Percentiles rank a stretch among this genome's conserved stretches.
Conservation (phyloP, 2,888 invertebrate genomes). For the Pedicia rivosa region DNA sequence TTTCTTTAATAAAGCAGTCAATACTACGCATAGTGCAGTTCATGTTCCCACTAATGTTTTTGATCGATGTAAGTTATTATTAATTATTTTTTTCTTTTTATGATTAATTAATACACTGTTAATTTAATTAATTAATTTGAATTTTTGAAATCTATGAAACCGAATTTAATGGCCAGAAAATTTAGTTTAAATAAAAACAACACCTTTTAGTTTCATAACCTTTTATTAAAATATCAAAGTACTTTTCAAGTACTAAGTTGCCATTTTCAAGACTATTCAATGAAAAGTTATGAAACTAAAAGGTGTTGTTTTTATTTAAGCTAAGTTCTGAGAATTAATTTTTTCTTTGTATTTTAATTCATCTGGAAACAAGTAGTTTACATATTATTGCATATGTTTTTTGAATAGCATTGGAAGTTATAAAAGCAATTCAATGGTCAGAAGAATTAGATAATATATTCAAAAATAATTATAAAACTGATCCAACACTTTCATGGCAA, state of each 20-base stretch:
- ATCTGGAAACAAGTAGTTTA: too few relatives aligned
- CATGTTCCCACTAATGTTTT: conserved; percentile 95
- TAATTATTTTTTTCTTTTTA: neutral
- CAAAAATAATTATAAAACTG: conserved; percentile 66
- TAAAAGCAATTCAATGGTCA: conserved; percentile 92
- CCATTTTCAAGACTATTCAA: conserved; percentile 2
- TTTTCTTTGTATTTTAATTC: too few relatives aligned
- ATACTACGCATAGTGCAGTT: conserved; percentile 69
- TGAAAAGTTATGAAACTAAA: too few relatives aligned
- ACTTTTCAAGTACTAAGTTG: too few relatives aligned
- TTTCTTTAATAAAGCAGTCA: conserved; percentile 63
- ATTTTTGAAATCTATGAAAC: too few relatives aligned
- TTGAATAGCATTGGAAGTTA: conserved; percentile 56
- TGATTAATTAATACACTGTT: too few relatives aligned
- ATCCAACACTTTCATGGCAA: conserved; percentile 90
- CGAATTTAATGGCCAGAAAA: conserved; percentile 7
- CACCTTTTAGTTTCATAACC: too few relatives aligned
- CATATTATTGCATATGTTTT: neutral
- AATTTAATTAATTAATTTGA: too few relatives aligned
- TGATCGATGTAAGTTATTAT: conserved; percentile 51
- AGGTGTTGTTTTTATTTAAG: too few relatives aligned
- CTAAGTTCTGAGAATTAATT: too few relatives aligned
- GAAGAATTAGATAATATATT: conserved; percentile 82
- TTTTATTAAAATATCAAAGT: too few relatives aligned
- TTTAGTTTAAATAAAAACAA: conserved; percentile 5